Conservation (phyloP, 2,113 vertebrate genomes). For the Tamias sibiricus region DNA sequence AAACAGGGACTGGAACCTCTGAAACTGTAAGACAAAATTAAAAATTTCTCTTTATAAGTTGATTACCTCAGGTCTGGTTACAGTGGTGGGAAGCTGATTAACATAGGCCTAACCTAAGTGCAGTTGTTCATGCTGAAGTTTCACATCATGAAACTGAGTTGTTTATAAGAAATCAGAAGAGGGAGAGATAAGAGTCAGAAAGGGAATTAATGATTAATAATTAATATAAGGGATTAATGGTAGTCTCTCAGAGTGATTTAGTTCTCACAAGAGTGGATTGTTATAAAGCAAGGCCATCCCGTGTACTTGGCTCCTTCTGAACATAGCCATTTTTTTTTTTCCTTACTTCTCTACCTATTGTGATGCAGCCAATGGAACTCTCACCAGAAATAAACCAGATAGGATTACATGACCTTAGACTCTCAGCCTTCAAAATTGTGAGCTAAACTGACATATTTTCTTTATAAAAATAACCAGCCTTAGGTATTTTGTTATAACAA, state of each 20-base stretch:
- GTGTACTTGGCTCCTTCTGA: not conserved
- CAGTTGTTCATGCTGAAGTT: not conserved
- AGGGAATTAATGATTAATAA: not conserved
- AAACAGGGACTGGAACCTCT: too few relatives aligned
- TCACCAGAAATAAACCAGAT: not conserved
- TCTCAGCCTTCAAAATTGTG: not conserved
- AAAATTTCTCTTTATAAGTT: too few relatives aligned
- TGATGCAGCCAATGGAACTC: not conserved
- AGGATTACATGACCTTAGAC: not conserved
- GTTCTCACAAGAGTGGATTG: not conserved
- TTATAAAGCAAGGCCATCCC: not conserved
- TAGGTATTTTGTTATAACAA: not conserved
- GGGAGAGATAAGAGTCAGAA: not conserved
- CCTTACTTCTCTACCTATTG: not conserved
- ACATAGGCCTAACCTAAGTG: not conserved
- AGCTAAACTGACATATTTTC: not conserved
- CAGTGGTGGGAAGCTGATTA: too few relatives aligned
- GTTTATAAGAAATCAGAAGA: not conserved
- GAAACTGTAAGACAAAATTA: too few relatives aligned
- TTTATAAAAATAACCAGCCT: not conserved
- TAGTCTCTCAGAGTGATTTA: not conserved
- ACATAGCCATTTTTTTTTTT: not conserved
- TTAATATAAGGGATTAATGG: not conserved
- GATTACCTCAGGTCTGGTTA: too few relatives aligned
- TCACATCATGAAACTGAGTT: not conserved